Percentiles rank a stretch among this genome's conserved stretches.
These are phyloP conservation scores for Conus ventricosus DNA, from an alignment of 1,140 invertebrate genomes.

Conservation along the genomic window DNA sequence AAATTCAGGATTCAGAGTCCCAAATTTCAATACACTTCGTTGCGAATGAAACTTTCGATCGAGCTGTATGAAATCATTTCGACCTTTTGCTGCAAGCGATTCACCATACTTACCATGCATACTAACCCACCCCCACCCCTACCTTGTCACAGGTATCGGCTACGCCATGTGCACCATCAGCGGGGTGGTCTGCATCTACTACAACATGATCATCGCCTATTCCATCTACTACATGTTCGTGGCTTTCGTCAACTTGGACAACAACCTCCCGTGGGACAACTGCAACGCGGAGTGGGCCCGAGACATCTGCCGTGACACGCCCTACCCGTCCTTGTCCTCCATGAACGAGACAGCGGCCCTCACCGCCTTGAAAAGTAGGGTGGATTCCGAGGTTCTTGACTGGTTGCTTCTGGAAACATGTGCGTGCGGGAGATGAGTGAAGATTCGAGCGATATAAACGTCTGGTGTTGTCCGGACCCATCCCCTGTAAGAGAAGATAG, in stretches of 20 bases:
- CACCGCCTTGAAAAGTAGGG: neutral
- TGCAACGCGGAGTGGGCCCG: conserved; percentile 46
- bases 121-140: too few species aligned
- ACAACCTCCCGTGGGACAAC: conserved; percentile 60
- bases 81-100: too few species aligned
- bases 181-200: conserved; percentile 70
- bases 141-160: conserved; percentile 59
- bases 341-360: conserved; percentile 10
- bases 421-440: neutral
- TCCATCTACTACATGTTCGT: conserved; percentile 72
- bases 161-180: conserved; percentile 71
- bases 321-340: neutral
- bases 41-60: too few species aligned
- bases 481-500: too few species aligned
- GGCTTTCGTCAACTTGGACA: conserved; percentile 62
- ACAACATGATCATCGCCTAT: conserved; percentile 74
- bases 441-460: neutral
- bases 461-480: too few species aligned
- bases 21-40: too few species aligned
- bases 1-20: neutral
- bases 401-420: neutral
- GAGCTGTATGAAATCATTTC: too few species aligned
- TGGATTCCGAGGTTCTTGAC: conserved; percentile 29
- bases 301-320: neutral
- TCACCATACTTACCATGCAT: too few species aligned